Percentiles rank a stretch among this genome's conserved stretches.
These are phyloP conservation scores for Ctenoplectra terminalis DNA, from an alignment of 1,140 invertebrate genomes.

Conservation along the genomic window DNA sequence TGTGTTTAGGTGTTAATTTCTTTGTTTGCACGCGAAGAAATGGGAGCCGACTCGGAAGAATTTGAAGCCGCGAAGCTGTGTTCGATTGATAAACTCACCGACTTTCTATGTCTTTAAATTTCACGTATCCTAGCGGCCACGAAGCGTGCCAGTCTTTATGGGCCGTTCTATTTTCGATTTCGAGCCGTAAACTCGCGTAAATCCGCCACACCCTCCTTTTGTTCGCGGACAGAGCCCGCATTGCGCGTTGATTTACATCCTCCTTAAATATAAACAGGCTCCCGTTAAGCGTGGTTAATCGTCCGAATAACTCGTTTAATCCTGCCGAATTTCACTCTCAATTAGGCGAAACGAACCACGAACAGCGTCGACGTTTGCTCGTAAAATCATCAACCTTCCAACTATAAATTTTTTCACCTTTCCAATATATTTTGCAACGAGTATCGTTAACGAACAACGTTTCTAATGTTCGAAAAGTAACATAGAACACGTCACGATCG, in stretches of 20 bases:
- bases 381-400: no score
- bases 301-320: neutral
- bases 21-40: neutral
- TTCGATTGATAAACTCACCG: slow-evolving; percentile 12
- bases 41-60: neutral
- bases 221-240: slow-evolving; percentile 36
- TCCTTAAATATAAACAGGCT: slow-evolving; percentile 30
- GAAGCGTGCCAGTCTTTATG: slow-evolving; percentile 21
- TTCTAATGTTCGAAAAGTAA: accelerated
- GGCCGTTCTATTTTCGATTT: slow-evolving; percentile 53
- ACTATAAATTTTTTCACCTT: accelerated
- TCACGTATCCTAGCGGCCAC: slow-evolving; percentile 22
- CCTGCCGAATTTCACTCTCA: neutral
- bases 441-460: neutral
- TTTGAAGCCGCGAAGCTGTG: neutral
- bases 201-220: slow-evolving; percentile 49
- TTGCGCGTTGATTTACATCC: slow-evolving; percentile 39
- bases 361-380: neutral
- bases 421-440: no score
- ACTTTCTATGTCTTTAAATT: slow-evolving; percentile 26
- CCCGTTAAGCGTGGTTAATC: slow-evolving; percentile 17
- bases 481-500: accelerated
- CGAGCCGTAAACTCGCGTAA: slow-evolving; percentile 45
- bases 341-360: neutral
- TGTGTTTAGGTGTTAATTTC: neutral